Evolutionary conservation across 1,140 invertebrate species (phyloP), one percentile per base, ranked within the genome.

Genomic region (Drosophila azteca): DNA sequence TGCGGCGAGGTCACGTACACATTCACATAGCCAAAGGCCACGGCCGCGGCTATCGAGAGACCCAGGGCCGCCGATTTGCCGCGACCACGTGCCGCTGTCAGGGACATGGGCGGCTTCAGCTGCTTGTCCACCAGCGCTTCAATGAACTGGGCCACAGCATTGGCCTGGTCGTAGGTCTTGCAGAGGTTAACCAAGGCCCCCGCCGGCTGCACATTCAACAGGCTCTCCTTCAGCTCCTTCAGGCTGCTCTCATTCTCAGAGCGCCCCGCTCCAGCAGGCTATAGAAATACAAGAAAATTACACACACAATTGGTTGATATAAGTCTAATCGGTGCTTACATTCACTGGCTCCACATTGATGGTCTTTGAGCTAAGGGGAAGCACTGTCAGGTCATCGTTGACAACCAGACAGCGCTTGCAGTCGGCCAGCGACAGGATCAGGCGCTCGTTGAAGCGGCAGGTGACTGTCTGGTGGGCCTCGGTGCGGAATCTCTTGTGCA

Each of bases 41-140:
- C 93, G 13, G 96, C 96, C 2, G 95, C 96, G 15, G 96, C 96
- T 29, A 99, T 96, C 2, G 98, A 95, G 49, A 99, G 93, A 5
- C 99, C 99, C n/a, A 99, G 92, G 9, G 98, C 97, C 9, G 99
- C 99, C 2, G 99, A 99, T 93, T 99, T 99, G 70, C 99, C 99
- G 68, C 99, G 93, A 17, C 99, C 99, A 94, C 99, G 94, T 3
- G 98, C 96, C 20, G 99, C 99, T 2, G 99, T 99, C 67, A 99
- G 93, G 1, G 97, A 97, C 45, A 99, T 97, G 1, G 98, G 99
- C 17, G 97, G 96, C 63, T 94, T 93, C 1, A 93, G 78, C 61
- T 94, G 93, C 93, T 99, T 99, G 71, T 99, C 98, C 22, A 98
- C 97, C 55, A 99, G 95, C 4, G 96, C 96, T 89, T 99, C 98